Conservation (phyloP, 1,140 invertebrate species). For the Drosophila chauvacae region DNA sequence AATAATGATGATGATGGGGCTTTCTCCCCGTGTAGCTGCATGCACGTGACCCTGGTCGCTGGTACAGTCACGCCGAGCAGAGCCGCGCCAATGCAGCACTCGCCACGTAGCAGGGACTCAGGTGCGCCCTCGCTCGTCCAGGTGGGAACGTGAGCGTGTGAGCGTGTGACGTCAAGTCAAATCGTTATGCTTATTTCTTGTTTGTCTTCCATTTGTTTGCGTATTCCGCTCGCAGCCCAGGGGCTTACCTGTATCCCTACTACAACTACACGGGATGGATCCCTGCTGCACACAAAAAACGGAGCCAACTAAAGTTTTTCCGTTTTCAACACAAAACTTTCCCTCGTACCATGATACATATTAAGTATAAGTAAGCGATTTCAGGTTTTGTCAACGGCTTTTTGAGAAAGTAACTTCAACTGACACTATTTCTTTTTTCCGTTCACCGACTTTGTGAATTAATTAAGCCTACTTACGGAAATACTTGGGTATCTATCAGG, state of each 20-base stretch:
- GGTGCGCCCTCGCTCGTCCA: neutral
- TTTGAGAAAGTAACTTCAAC: neutral
- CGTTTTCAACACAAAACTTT: neutral
- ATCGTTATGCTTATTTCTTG: slow-evolving; percentile 67
- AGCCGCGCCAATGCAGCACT: slow-evolving; percentile 22
- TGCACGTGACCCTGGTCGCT: slow-evolving; percentile 48
- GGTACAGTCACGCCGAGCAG: slow-evolving; percentile 36
- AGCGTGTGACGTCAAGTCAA: slow-evolving; percentile 50
- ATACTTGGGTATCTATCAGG: neutral
- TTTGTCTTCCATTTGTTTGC: slow-evolving; percentile 52
- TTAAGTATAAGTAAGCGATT: slow-evolving; percentile 1
- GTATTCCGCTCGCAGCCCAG: slow-evolving; percentile 21
- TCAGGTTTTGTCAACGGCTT: slow-evolving; percentile 4
- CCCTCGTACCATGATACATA: no score
- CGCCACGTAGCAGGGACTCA: slow-evolving; percentile 3
- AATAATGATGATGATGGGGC: slow-evolving; percentile 5
- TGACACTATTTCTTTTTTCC: neutral
- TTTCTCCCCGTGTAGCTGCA: slow-evolving; percentile 13
- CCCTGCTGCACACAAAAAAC: neutral
- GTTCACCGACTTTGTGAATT: neutral
- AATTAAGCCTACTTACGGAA: slow-evolving; percentile 8
- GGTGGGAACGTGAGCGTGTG: slow-evolving; percentile 26
- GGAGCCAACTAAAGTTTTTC: slow-evolving; percentile 2
- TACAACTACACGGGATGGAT: no score
- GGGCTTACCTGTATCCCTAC: slow-evolving; percentile 7